Percentiles rank a stretch among this genome's conserved stretches.
Evolutionary conservation across 2,888 invertebrate species (phyloP).

Genomic region (Diogma glabrata): DNA sequence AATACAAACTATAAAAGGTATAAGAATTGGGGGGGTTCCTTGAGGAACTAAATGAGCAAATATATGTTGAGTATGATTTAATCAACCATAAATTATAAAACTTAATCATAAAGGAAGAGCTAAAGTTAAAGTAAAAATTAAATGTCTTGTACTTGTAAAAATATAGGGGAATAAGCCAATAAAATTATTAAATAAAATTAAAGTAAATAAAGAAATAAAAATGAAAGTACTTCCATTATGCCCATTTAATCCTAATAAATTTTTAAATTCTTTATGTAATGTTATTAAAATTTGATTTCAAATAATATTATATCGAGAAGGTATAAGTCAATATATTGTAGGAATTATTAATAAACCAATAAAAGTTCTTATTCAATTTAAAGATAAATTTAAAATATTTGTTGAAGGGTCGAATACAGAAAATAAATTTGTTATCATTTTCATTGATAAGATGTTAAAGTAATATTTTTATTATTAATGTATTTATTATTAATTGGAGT

Average conservation of each 20-base stretch:
- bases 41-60: slow-evolving; percentile 56
- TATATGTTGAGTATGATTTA: slow-evolving; percentile 49
- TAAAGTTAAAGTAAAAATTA: too few relatives aligned
- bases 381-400: too few relatives aligned
- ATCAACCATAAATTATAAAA: slow-evolving; percentile 54
- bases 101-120: slow-evolving; percentile 56
- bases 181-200: slow-evolving; percentile 39
- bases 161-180: slow-evolving; percentile 60
- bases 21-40: slow-evolving; percentile 50
- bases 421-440: too few relatives aligned
- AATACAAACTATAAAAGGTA: slow-evolving; percentile 63
- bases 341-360: slow-evolving; percentile 29
- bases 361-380: too few relatives aligned
- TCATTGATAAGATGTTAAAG: too few relatives aligned
- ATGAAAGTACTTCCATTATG: slow-evolving; percentile 29
- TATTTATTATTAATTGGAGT: too few relatives aligned
- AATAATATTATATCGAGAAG: not conserved
- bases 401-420: too few relatives aligned
- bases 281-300: not conserved
- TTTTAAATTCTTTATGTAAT: slow-evolving; percentile 35
- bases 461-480: too few relatives aligned
- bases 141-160: slow-evolving; percentile 55
- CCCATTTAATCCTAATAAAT: slow-evolving; percentile 37
- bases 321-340: not conserved
- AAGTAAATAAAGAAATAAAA: not conserved